Evolutionary conservation across 2,888 invertebrate genomes (phyloP).

Genomic region (Bimastos eiseni): DNA sequence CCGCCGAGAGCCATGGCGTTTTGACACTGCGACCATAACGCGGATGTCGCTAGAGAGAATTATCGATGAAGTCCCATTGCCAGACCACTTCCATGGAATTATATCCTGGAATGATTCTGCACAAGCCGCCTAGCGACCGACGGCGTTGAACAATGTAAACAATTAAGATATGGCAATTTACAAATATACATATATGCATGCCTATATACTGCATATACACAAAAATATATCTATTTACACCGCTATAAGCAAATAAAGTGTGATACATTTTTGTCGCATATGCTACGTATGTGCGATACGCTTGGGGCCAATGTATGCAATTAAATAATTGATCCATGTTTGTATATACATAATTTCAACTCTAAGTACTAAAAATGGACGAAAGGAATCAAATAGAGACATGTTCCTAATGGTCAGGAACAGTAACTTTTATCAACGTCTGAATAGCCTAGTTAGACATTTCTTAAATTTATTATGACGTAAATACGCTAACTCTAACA

Average conservation of each 20-base stretch:
- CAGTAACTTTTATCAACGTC: background rate
- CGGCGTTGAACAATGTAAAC: background rate
- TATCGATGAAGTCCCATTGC: background rate
- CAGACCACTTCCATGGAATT: background rate
- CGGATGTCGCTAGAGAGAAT: slow-evolving; percentile 13
- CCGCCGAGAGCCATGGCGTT: background rate
- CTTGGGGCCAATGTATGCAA: background rate
- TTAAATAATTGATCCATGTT: background rate
- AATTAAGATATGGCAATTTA: background rate
- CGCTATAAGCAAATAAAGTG: background rate
- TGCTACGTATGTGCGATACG: no score
- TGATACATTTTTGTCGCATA: background rate
- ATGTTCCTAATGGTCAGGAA: background rate
- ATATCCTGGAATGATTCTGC: background rate
- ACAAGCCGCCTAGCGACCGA: background rate
- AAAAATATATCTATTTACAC: slow-evolving; percentile 13
- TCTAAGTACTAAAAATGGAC: background rate
- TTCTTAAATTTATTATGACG: background rate
- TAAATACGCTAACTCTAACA: background rate
- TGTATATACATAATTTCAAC: background rate
- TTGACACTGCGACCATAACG: background rate
- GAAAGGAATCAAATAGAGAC: no score
- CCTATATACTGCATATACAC: background rate
- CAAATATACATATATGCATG: background rate
- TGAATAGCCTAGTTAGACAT: background rate